Base-by-base conservation (phyloP, 2,888 invertebrate genomes). In the Microplitis deprimator region DNA sequence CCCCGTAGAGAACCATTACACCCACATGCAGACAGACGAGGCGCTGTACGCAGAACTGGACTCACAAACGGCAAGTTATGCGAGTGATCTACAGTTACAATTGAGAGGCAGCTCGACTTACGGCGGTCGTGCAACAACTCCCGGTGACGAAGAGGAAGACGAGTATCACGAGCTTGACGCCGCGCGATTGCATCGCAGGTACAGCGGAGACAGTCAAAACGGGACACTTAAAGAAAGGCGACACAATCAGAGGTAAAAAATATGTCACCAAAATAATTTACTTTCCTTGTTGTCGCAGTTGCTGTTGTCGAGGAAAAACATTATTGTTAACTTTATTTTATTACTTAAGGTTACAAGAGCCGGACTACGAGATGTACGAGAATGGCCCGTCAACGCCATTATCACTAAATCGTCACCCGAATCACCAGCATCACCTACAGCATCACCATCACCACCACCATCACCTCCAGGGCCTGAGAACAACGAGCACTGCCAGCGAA, bases 1-100 rank as follows among this genome's bases (percentile, higher is more conserved):
- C 29, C 91, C 91, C 4, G 93, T 92, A 13, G 94, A 94, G 88
- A 94, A 94, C 87, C 94, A 94, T 87, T 94, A 94, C 87, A 94
- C 94, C 6, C 93, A 93, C 86, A 93, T 94, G 93, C 93, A 93
- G 81, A 92, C 89, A 38, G 93, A 93, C 84, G 93, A 93, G 85
- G 94, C 94, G 0, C 91, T 94, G 16, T 94, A 94, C 86, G 94
- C 94, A 6, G 94, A 94, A 88, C 89, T 94, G 82, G 94, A 94
- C 87, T 91, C 93, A 68, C 93, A 93, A 84, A 90, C 88, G 77
- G 88, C 89, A 79, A 89, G 89, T 84, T 89, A 89, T 84, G 89
- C 89, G 69, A 89, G 89, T 81, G 89, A 89, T 86, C 85, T 89
- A 69, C 89, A 88, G 81, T 83, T 89, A 70, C 89, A 89, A 81